phyloP scores from a whole-genome alignment of 1,140 invertebrate genomes.

The Vollenhovia emeryi region DNA sequence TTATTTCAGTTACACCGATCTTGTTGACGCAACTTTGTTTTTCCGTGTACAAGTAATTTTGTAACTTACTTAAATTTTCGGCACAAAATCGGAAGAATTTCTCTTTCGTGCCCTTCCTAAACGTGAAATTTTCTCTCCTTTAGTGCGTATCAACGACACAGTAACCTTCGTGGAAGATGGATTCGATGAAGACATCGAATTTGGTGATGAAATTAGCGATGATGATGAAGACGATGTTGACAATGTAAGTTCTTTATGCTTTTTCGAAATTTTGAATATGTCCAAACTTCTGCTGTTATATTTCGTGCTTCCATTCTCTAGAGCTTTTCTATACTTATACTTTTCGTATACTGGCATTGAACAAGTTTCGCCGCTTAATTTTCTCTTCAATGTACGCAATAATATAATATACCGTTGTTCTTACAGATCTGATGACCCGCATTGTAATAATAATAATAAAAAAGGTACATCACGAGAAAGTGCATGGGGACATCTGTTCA shows the following conservation, averaged over 20 bases:
- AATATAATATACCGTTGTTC: constrained; percentile 38
- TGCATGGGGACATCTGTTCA: constrained; percentile 62
- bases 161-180: constrained; percentile 97
- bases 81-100: not conserved
- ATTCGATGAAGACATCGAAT: constrained; percentile 97
- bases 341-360: not conserved
- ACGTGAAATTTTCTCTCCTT: constrained; percentile 62
- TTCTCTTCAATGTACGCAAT: not conserved
- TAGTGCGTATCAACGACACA: constrained; percentile 96
- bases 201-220: constrained; percentile 96
- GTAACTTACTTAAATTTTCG: not conserved
- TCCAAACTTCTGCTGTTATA: not conserved
- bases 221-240: constrained; percentile 95
- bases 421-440: constrained; percentile 80
- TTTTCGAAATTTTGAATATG: not conserved
- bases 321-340: not conserved
- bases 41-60: not conserved
- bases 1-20: no score
- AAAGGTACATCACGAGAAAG: constrained; percentile 58
- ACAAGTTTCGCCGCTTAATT: not conserved
- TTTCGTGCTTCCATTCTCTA: not conserved
- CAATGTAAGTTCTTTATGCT: constrained; percentile 83
- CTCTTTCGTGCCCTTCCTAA: not conserved
- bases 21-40: no score
- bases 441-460: constrained; percentile 65